Percentiles rank a stretch among this genome's conserved stretches.
Evolutionary conservation across 2,888 invertebrate genomes (phyloP).

Genomic region (Drosophila mimetica): DNA sequence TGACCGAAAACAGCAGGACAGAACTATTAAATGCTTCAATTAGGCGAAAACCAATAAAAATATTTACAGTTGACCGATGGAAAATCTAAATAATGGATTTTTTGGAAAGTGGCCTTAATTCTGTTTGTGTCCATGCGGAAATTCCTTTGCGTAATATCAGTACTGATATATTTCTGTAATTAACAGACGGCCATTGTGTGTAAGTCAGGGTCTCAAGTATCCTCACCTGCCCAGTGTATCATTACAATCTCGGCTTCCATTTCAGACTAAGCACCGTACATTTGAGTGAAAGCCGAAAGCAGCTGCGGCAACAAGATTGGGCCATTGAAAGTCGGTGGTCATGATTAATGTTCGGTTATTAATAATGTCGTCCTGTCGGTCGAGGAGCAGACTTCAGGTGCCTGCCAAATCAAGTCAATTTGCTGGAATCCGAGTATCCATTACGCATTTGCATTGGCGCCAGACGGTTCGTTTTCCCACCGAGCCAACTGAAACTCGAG

Average conservation of each 20-base stretch:
- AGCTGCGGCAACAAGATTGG: slow-evolving; percentile 50
- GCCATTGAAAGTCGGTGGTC: slow-evolving; percentile 37
- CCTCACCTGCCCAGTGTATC: slow-evolving; percentile 41
- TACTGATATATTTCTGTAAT: slow-evolving; percentile 11
- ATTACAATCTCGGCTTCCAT: slow-evolving; percentile 62
- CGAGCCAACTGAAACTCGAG: slow-evolving; percentile 16
- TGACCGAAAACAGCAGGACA: slow-evolving; percentile 2
- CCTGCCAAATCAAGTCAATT: slow-evolving; percentile 68
- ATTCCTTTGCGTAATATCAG: background rate
- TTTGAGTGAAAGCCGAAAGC: slow-evolving; percentile 56
- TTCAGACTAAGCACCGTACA: slow-evolving; percentile 65
- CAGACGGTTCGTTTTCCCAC: slow-evolving; percentile 10
- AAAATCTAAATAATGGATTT: slow-evolving; percentile 2
- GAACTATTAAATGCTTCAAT: slow-evolving; percentile 6
- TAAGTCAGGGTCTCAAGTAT: slow-evolving; percentile 21
- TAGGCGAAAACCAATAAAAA: slow-evolving; percentile 4
- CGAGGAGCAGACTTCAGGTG: slow-evolving; percentile 52
- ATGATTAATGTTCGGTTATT: slow-evolving; percentile 72
- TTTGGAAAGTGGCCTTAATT: background rate
- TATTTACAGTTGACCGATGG: background rate
- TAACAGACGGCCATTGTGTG: slow-evolving; percentile 19
- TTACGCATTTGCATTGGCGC: slow-evolving; percentile 68
- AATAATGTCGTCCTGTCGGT: slow-evolving; percentile 51
- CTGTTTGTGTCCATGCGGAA: background rate
- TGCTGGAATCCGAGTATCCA: slow-evolving; percentile 67